Evolutionary conservation across 2,888 invertebrate genomes (phyloP).

Genomic region (Drosophila eohydei): DNA sequence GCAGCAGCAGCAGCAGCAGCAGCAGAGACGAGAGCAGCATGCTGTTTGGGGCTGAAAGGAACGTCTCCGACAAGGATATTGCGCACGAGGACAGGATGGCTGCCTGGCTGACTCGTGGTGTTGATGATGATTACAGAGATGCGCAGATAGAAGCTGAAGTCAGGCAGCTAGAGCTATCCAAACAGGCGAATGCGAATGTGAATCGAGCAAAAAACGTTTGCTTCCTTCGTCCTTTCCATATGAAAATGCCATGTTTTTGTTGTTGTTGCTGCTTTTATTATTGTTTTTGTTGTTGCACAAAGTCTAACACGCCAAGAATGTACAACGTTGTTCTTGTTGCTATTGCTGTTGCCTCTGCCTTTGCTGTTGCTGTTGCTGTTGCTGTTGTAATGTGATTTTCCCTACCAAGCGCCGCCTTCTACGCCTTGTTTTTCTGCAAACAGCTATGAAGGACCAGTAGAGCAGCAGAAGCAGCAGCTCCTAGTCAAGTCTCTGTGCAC

Average conservation of each 20-base stretch:
- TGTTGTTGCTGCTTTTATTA: constrained; percentile 21
- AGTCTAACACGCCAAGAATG: constrained; percentile 80
- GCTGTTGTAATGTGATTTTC: constrained; percentile 71
- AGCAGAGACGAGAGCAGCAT: constrained; percentile 6
- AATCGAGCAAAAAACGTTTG: constrained; percentile 69
- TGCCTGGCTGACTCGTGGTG: constrained; percentile 73
- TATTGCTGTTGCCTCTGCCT: constrained; percentile 27
- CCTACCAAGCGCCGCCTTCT: constrained; percentile 43
- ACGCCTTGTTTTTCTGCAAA: constrained; percentile 73
- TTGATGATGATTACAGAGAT: constrained; percentile 80
- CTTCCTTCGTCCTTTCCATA: constrained; percentile 63
- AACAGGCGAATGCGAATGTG: constrained; percentile 64
- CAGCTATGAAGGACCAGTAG: constrained; percentile 35
- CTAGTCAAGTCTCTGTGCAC: constrained; percentile 56
- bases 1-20: no score
- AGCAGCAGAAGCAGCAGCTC: constrained; percentile 29
- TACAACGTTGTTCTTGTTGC: constrained; percentile 69
- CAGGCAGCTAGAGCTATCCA: constrained; percentile 59
- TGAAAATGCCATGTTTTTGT: constrained; percentile 46
- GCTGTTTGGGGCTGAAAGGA: constrained; percentile 38
- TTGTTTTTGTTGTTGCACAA: constrained; percentile 54
- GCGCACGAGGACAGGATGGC: constrained; percentile 80
- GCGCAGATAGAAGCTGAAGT: constrained; percentile 73
- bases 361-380: constrained; percentile 23
- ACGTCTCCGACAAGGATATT: constrained; percentile 72